phyloP scores from a whole-genome alignment of 2,888 invertebrate genomes.

The Phanerotoma sp. region DNA sequence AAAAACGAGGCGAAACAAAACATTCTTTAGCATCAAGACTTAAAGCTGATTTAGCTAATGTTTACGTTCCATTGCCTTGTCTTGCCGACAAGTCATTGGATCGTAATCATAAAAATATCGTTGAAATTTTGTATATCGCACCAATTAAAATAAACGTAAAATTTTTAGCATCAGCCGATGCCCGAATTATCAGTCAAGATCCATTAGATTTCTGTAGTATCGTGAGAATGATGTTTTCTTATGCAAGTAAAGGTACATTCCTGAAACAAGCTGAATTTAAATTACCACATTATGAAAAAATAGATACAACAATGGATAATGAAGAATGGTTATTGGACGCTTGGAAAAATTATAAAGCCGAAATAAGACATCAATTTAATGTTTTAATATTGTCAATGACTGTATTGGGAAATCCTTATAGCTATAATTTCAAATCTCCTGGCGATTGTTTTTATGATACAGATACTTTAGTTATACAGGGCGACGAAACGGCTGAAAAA shows the following conservation, averaged over 20 bases:
- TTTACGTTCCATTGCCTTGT: constrained; percentile 37
- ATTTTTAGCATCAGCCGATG: constrained; percentile 56
- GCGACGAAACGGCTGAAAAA: constrained; percentile 51
- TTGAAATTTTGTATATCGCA: constrained; percentile 64
- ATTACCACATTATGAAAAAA: constrained; percentile 67
- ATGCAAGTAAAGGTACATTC: constrained; percentile 46
- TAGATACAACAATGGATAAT: constrained; percentile 61
- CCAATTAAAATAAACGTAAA: constrained; percentile 66
- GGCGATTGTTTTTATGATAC: constrained; percentile 42
- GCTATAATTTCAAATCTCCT: constrained; percentile 46
- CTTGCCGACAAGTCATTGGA: constrained; percentile 28
- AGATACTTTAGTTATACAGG: constrained; percentile 42
- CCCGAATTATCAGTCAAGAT: constrained; percentile 35
- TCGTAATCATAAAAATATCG: constrained; percentile 44
- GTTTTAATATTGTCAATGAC: constrained; percentile 76
- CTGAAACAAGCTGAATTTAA: constrained; percentile 48
- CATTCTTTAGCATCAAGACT: constrained; percentile 48
- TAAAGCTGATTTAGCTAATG: constrained; percentile 45
- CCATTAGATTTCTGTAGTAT: constrained; percentile 45
- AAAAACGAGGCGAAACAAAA: constrained; percentile 42
- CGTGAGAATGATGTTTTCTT: constrained; percentile 48
- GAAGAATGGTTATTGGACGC: constrained; percentile 61
- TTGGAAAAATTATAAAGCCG: constrained; percentile 68
- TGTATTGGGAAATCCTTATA: constrained; percentile 79
- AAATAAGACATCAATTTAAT: constrained; percentile 78